phyloP scores from a whole-genome alignment of 92 coral and sea anemone species.

The Epizoanthus fatuus region DNA sequence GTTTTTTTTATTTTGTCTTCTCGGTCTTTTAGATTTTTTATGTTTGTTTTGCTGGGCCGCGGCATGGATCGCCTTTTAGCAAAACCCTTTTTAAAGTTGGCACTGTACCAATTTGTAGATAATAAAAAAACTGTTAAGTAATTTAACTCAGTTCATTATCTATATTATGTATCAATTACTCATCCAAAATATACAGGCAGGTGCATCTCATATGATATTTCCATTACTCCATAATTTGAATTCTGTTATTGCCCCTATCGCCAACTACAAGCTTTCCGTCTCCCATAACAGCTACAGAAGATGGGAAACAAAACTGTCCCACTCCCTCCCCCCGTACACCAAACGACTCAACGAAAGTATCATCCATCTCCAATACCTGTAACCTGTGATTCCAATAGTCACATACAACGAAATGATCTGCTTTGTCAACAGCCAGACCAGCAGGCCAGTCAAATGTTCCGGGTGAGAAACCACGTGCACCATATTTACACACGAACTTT shows the following conservation, averaged over 20 bases:
- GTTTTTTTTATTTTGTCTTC: no score
- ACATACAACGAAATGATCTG: no score
- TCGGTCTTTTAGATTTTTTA: no score
- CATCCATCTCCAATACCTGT: constrained; percentile 33
- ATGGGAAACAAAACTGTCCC: constrained; percentile 39
- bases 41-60: no score
- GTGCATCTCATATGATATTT: no score
- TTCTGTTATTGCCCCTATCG: constrained; percentile 36
- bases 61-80: no score
- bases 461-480: background rate
- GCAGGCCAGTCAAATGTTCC: constrained; percentile 2
- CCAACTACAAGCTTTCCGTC: constrained; percentile 45
- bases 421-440: constrained; percentile 4
- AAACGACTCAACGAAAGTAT: background rate
- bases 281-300: constrained; percentile 37
- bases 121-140: no score
- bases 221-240: constrained; percentile 32
- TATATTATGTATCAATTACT: no score
- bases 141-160: no score
- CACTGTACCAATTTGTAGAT: no score
- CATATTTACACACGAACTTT: background rate
- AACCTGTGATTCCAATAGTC: constrained; percentile 1
- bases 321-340: constrained; percentile 16
- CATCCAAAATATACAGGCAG: no score
- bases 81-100: no score